Base-by-base conservation (phyloP, 1,140 invertebrate genomes). In the Caenorhabditis briggsae region DNA sequence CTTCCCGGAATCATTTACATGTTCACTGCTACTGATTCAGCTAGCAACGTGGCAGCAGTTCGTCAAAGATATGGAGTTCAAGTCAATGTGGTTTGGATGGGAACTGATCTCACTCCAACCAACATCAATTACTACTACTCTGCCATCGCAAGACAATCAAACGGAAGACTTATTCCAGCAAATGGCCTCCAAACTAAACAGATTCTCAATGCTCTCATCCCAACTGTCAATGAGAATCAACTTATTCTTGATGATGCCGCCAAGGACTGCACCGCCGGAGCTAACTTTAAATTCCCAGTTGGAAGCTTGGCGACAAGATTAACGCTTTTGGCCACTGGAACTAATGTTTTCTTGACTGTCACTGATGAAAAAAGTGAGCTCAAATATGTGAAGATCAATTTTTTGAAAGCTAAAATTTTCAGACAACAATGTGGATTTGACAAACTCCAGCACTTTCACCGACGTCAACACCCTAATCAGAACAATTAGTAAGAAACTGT, bases 21-120 rank as follows among this genome's bases (percentile, higher is more conserved):
- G 2, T 85, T 85, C 50, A 78, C 84, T 70, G 65, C 43, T n/a
- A 53, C 64, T 3, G 12, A n/a, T 14, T 11, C 84, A n/a, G 18
- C 23, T 41, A 48, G 43, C 33, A 12, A 3, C 46, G 5, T 12
- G 2, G 1, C 25, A 12, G 82, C 55, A 16, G 50, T 85, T 7
- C 25, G 65, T 20, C 84, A 85, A 23, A 18, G 58, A n/a, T 53
- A 25, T 41, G 84, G 84, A 53, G 48, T 65, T 41, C 84, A 85
- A 65, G 84, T 85, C 0, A 78, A 85, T 56, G 25, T 85, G 12
- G 20, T 85, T 16, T 85, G 65, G 55, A 83, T 61, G 58, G 58
- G 58, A 59, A n/a, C 55, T 41, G 82, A 83, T 43, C 82, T 61
- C 50, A 85, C 84, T 46, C 84, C 64, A 11, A 18, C 6, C 7